These are phyloP conservation scores for Adrianichthys oophorus DNA, from an alignment of 2,797 vertebrate species.

Conservation along the genomic window DNA sequence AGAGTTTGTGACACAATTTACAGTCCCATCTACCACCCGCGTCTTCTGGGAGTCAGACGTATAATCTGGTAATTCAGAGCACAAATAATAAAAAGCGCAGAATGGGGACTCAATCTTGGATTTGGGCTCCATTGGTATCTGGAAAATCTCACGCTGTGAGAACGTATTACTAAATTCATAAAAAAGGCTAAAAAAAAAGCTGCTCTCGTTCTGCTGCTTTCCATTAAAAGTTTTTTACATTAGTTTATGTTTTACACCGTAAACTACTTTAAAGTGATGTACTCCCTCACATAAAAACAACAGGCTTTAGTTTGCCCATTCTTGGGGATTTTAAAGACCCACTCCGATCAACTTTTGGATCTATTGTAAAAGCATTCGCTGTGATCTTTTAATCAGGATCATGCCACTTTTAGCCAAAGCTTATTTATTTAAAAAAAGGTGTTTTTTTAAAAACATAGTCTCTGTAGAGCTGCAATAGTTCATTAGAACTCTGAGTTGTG, in stretches of 20 bases:
- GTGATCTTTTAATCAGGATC: too few relatives aligned
- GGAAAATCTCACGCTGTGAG: slow-evolving; percentile 16
- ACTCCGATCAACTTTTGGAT: too few relatives aligned
- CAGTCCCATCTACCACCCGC: slow-evolving; percentile 12
- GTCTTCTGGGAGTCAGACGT: slow-evolving; percentile 17
- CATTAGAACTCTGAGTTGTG: too few relatives aligned
- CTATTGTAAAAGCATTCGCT: too few relatives aligned
- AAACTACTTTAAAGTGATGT: slow-evolving; percentile 30
- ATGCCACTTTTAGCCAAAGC: too few relatives aligned
- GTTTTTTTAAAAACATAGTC: too few relatives aligned
- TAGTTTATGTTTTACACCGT: slow-evolving; percentile 10
- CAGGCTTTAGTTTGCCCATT: slow-evolving; percentile 28
- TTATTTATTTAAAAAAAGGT: too few relatives aligned
- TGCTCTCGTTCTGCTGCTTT: slow-evolving; percentile 13
- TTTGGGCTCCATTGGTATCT: slow-evolving; percentile 15
- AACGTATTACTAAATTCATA: slow-evolving; percentile 21
- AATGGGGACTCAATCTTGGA: slow-evolving; percentile 22
- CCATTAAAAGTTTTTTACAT: slow-evolving; percentile 17
- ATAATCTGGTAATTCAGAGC: slow-evolving; percentile 25
- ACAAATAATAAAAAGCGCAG: slow-evolving; percentile 17
- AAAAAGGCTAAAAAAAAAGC: slow-evolving; percentile 17
- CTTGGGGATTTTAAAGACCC: not conserved
- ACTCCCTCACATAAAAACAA: slow-evolving; percentile 21
- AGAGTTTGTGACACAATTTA: slow-evolving; percentile 7
- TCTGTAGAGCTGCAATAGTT: too few relatives aligned